Percentiles rank a stretch among this genome's conserved stretches.
Evolutionary conservation across 2,797 vertebrate species (phyloP).

Genomic region (Premnoplex brunnescens): DNA sequence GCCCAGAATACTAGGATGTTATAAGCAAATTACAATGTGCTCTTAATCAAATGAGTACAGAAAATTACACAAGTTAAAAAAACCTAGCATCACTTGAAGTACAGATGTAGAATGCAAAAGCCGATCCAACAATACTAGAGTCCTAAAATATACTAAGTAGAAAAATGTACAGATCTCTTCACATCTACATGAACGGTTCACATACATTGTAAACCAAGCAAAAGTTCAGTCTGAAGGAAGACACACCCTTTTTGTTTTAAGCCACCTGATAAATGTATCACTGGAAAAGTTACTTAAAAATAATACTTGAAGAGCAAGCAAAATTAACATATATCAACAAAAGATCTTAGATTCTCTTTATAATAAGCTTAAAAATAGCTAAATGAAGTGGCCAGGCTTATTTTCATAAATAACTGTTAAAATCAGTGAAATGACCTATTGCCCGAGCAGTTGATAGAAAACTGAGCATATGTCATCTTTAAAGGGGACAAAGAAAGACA

Average conservation of each 20-base stretch:
- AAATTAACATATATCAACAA: not conserved
- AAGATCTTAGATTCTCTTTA: not conserved
- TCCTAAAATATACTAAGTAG: not conserved
- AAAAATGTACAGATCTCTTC: not conserved
- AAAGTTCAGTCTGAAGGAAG: not conserved
- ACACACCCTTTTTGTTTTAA: not conserved
- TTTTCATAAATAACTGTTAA: not conserved
- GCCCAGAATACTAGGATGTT: not conserved
- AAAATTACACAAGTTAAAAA: not conserved
- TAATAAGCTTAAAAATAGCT: not conserved
- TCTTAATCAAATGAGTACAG: not conserved
- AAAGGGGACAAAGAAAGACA: not conserved
- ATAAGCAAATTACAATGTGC: not conserved
- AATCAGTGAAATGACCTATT: not conserved
- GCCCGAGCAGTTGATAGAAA: not conserved
- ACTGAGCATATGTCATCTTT: not conserved
- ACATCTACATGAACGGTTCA: not conserved
- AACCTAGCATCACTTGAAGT: too few relatives aligned
- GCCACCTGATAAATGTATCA: not conserved
- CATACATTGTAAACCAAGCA: not conserved
- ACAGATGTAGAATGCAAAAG: not conserved
- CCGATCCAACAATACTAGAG: not conserved
- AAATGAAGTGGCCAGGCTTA: not conserved
- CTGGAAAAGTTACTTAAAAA: not conserved
- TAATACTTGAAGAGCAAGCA: not conserved